Conservation (phyloP, 2,888 invertebrate species). For the Rhopalosiphum nymphaeae region DNA sequence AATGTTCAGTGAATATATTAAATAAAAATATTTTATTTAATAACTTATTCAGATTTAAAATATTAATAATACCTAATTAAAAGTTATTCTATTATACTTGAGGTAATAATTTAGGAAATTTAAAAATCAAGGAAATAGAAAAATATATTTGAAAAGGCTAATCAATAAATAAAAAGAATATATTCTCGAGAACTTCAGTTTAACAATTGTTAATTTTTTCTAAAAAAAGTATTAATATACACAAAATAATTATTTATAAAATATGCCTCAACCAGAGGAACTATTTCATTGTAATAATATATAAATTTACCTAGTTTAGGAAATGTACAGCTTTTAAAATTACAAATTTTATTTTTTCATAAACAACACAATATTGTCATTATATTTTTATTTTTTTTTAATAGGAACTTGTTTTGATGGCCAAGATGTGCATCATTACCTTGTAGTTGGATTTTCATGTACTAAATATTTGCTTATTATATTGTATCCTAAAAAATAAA, state of each 20-base stretch:
- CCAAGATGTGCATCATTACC: conserved; percentile 30
- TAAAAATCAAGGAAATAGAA: neutral
- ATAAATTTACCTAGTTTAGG: conserved; percentile 35
- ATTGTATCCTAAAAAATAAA: conserved; percentile 57
- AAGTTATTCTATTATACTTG: neutral
- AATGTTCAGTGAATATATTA: neutral
- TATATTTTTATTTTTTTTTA: conserved; percentile 32
- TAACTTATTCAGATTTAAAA: neutral
- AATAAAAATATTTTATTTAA: neutral
- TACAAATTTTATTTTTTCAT: conserved; percentile 17
- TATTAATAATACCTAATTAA: neutral
- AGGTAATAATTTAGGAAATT: conserved; percentile 2
- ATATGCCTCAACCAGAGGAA: conserved; percentile 42
- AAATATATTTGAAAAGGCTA: too few species aligned
- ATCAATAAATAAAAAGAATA: neutral
- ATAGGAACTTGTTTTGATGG: conserved; percentile 58
- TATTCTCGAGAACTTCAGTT: conserved; percentile 26
- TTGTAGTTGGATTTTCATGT: neutral
- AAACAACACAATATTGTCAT: conserved; percentile 14
- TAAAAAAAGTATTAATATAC: neutral
- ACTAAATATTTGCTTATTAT: conserved; percentile 5
- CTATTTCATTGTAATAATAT: conserved; percentile 50
- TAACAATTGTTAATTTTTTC: neutral
- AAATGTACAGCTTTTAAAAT: conserved; percentile 44
- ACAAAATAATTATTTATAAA: conserved; percentile 42